A percentile compares a stretch with the other conserved stretches of the same genome.
Evolutionary conservation across 2,888 invertebrate species (phyloP).

Genomic region (Brassicogethes aeneus): DNA sequence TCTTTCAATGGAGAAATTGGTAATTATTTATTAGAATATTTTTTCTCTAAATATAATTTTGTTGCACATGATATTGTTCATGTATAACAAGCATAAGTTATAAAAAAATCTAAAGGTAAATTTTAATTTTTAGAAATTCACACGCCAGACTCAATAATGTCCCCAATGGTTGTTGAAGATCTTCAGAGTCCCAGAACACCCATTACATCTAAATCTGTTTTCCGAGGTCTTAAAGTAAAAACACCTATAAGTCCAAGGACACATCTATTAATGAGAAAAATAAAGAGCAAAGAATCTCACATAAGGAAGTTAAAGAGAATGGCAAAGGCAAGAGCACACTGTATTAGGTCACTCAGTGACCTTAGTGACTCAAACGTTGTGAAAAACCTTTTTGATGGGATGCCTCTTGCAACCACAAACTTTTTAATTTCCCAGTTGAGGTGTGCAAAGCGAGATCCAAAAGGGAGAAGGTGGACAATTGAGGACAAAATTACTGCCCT

Average conservation of each 20-base stretch:
- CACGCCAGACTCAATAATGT: no score
- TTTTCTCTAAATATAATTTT: no score
- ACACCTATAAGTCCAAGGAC: slow-evolving; percentile 6
- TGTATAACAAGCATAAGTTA: no score
- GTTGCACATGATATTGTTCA: no score
- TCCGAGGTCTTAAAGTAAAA: slow-evolving; percentile 1
- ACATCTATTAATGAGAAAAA: slow-evolving; percentile 7
- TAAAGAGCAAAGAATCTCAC: slow-evolving; percentile 11
- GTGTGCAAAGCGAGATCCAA: slow-evolving; percentile 5
- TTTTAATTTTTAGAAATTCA: no score
- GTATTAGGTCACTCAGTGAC: slow-evolving; percentile 10
- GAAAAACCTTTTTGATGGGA: slow-evolving; percentile 5
- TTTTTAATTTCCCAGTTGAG: slow-evolving; percentile 11
- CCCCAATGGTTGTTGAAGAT: no score
- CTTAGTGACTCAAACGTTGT: slow-evolving; percentile 8
- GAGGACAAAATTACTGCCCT: slow-evolving; percentile 13
- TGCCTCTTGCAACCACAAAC: slow-evolving; percentile 8
- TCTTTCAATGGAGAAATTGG: no score
- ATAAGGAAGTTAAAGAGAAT: slow-evolving; percentile 10
- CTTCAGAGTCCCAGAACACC: no score
- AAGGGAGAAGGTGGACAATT: slow-evolving; percentile 13
- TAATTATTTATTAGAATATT: no score
- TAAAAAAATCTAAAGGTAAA: no score
- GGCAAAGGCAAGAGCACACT: slow-evolving; percentile 8
- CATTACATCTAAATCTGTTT: no score